Evolutionary conservation across 2,888 invertebrate species (phyloP).

Genomic region (Phengaris alcon): DNA sequence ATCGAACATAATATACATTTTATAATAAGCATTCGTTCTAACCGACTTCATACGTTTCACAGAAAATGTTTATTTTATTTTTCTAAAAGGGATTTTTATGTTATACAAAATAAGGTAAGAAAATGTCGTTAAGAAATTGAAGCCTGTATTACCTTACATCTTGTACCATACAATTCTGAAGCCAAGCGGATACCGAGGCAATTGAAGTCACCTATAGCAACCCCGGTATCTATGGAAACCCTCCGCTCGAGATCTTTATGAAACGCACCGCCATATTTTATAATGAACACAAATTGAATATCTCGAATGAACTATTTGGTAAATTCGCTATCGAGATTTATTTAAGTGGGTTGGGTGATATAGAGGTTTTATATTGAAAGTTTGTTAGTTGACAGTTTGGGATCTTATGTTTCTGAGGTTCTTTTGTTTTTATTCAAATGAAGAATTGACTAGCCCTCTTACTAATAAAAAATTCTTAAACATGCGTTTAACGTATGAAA

Average conservation of each 20-base stretch:
- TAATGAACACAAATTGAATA: slow-evolving; percentile 56
- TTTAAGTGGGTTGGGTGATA: not conserved
- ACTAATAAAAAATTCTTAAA: too few species aligned
- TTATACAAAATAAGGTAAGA: slow-evolving; percentile 25
- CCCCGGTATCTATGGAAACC: slow-evolving; percentile 47
- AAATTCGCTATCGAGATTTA: slow-evolving; percentile 40
- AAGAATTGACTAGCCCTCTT: too few species aligned
- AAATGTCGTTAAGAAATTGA: slow-evolving; percentile 22
- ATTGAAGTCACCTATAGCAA: slow-evolving; percentile 68
- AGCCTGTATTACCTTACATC: slow-evolving; percentile 28
- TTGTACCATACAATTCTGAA: slow-evolving; percentile 42
- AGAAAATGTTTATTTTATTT: slow-evolving; percentile 5
- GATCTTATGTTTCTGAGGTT: not conserved
- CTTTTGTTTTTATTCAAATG: not conserved
- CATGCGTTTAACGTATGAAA: too few species aligned
- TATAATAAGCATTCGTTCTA: not conserved
- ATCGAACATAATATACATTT: not conserved
- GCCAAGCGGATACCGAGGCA: slow-evolving; percentile 57
- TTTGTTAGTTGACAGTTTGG: not conserved
- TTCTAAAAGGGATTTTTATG: slow-evolving; percentile 10
- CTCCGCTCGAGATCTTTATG: slow-evolving; percentile 60
- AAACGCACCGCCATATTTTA: slow-evolving; percentile 55
- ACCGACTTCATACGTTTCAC: not conserved
- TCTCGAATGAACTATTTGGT: slow-evolving; percentile 52
- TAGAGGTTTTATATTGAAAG: not conserved